Conservation (phyloP, 2,888 invertebrate species). For the Apodemia duryi region DNA sequence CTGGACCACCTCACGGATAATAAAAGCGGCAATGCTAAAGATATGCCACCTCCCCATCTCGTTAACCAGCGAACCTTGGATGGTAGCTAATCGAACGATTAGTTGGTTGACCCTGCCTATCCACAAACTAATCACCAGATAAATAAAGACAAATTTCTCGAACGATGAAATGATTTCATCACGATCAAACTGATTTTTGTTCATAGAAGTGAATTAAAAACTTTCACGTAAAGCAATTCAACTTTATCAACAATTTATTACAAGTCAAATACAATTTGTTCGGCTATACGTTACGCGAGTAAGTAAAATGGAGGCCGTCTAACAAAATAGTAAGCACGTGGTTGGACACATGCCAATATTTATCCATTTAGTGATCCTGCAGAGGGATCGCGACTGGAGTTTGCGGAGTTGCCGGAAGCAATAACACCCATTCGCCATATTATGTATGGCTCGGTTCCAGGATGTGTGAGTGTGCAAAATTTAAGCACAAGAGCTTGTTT, state of each 20-base stretch:
- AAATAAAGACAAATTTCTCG: too few relatives aligned
- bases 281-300: constrained; percentile 7
- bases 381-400: not conserved
- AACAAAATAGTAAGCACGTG: constrained; percentile 29
- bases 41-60: too few relatives aligned
- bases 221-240: not conserved
- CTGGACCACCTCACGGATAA: too few relatives aligned
- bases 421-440: constrained; percentile 50
- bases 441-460: constrained; percentile 56
- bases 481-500: constrained; percentile 22
- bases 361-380: constrained; percentile 18
- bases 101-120: too few relatives aligned
- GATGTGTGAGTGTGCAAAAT: constrained; percentile 25
- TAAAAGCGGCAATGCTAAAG: too few relatives aligned
- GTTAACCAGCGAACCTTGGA: too few relatives aligned
- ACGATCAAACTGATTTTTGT: not conserved
- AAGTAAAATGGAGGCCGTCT: constrained; percentile 17
- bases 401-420: constrained; percentile 43
- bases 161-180: not conserved
- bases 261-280: constrained; percentile 3
- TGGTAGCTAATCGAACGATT: too few relatives aligned
- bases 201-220: not conserved
- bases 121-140: too few relatives aligned
- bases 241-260: not conserved
- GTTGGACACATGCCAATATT: constrained; percentile 32